Conservation (phyloP, 2,797 vertebrate species). For the Anguilla pacifica region DNA sequence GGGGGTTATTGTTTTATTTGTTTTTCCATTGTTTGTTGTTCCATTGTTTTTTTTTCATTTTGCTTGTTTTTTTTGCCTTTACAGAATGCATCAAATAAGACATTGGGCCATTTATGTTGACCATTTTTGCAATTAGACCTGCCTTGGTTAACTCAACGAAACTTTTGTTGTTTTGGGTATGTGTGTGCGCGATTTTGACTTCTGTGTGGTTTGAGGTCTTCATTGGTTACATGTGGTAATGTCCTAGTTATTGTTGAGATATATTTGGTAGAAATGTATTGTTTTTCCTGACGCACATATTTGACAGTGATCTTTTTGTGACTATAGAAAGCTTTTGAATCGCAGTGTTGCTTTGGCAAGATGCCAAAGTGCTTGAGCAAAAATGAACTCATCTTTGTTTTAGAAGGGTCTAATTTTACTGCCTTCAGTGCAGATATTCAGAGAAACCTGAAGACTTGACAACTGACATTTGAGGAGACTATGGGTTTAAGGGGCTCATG, state of each 20-base stretch:
- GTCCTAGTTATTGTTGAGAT: background rate
- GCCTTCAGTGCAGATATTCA: background rate
- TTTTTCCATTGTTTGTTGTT: conserved; percentile 1
- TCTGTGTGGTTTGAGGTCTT: background rate
- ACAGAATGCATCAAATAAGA: conserved; percentile 1
- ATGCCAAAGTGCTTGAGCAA: background rate
- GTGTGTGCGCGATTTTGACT: background rate
- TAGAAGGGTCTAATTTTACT: background rate
- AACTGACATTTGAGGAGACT: background rate
- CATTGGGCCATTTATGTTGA: background rate
- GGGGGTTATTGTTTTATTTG: background rate
- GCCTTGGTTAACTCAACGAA: background rate
- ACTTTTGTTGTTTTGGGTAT: conserved; percentile 8
- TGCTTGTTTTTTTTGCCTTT: background rate
- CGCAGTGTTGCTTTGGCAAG: background rate
- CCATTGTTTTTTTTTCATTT: background rate
- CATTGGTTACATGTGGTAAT: background rate
- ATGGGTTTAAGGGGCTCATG: background rate
- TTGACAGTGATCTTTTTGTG: background rate
- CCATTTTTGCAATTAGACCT: conserved; percentile 5
- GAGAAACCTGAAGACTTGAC: background rate
- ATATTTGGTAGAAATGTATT: background rate
- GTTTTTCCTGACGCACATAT: background rate
- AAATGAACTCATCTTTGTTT: background rate
- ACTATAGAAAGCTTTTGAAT: background rate